A percentile compares a stretch with the other conserved stretches of the same genome.
phyloP scores from a whole-genome alignment of 2,797 vertebrate species.

The Sebastes vulpes region DNA sequence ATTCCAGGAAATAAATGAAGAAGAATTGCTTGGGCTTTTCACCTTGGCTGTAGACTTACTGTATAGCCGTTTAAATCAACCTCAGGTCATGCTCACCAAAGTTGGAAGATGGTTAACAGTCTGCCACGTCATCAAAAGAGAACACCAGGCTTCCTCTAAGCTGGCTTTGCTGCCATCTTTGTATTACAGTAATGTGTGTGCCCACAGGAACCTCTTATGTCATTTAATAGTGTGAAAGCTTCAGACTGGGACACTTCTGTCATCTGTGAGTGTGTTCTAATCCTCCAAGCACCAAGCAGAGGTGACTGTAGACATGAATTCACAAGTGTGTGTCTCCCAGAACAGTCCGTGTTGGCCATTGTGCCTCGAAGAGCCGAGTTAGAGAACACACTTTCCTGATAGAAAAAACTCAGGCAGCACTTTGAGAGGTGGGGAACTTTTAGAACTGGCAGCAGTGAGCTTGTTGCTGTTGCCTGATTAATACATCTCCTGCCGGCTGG shows the following conservation, averaged over 20 bases:
- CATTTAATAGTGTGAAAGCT: not conserved
- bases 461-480: not conserved
- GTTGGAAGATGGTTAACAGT: not conserved
- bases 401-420: not conserved
- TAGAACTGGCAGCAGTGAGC: not conserved
- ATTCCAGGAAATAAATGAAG: not conserved
- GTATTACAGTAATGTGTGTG: not conserved
- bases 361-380: not conserved
- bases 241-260: not conserved
- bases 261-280: no score
- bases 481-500: not conserved
- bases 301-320: not conserved
- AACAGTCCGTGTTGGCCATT: not conserved
- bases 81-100: not conserved
- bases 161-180: not conserved
- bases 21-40: not conserved
- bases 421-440: not conserved
- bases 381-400: not conserved
- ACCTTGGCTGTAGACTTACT: not conserved
- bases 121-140: not conserved
- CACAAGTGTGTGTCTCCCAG: not conserved
- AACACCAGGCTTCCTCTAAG: not conserved
- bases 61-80: not conserved
- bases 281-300: not conserved
- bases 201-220: not conserved